Percentiles rank a stretch among this genome's conserved stretches.
Evolutionary conservation across 2,797 vertebrate species (phyloP).

Genomic region (Rhinophrynus dorsalis): DNA sequence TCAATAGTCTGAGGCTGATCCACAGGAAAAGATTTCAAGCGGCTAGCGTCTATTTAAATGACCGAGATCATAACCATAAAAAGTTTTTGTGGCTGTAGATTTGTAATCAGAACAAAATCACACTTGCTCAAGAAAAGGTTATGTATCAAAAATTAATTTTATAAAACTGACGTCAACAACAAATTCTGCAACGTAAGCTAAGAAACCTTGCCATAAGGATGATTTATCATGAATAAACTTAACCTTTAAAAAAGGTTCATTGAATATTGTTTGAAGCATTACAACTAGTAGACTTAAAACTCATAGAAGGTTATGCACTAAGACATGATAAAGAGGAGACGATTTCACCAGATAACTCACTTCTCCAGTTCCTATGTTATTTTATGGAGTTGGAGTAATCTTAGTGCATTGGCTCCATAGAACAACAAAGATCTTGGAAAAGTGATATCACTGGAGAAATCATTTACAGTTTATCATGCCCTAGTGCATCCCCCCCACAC

Average conservation of each 20-base stretch:
- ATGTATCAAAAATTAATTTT: constrained; percentile 1
- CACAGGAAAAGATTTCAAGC: not conserved
- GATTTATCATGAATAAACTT: not conserved
- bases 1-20: constrained; percentile 16
- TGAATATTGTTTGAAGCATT: constrained; percentile 8
- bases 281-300: not conserved
- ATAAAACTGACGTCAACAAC: not conserved
- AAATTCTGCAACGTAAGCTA: not conserved
- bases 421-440: too few relatives aligned
- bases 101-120: not conserved
- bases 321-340: too few relatives aligned
- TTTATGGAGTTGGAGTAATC: too few relatives aligned
- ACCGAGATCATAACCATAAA: not conserved
- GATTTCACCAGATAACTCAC: too few relatives aligned
- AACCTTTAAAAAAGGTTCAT: too few relatives aligned
- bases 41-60: not conserved
- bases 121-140: not conserved
- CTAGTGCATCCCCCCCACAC: too few relatives aligned
- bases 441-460: too few relatives aligned
- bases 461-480: too few relatives aligned
- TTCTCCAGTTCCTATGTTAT: too few relatives aligned
- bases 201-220: not conserved
- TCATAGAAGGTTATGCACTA: too few relatives aligned
- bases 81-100: not conserved
- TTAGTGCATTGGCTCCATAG: too few relatives aligned